Base-by-base conservation (phyloP, 2,113 vertebrate genomes). In the Microtus montanus region DNA sequence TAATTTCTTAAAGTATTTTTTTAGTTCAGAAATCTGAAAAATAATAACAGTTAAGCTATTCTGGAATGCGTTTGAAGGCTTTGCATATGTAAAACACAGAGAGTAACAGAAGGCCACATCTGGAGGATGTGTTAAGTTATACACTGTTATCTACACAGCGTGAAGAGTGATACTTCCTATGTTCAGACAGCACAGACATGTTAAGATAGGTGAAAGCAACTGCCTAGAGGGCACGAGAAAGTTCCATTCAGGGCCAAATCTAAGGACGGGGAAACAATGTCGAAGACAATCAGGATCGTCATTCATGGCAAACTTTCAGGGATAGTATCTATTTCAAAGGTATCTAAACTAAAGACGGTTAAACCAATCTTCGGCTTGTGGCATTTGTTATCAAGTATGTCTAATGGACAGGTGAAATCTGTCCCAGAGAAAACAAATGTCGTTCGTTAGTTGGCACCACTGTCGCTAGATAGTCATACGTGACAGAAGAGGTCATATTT, bases 41-140 rank as follows among this genome's bases (percentile, higher is more conserved):
- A 78, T 61, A 41, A 70, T 91, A 82, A 49, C 91, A 71, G n/a
- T 74, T 92, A 64, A 73, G 33, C 77, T 92, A 73, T 6, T 61
- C 92, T 83, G 44, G 28, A 33, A 91, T 91, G 3, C 30, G 70
- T 35, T 5, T 19, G 58, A 52, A 64, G 70, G 54, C 17, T 24
- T 91, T 92, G 52, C n/a, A 28, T 77, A 10, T 70, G 73, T 66
- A 38, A 92, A 88, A 83, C 30, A 85, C 70, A 94, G n/a, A 94
- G n/a, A 61, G 47, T 73, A 71, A 75, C 64, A 91, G 79, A 68
- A 91, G 95, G 38, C 5, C 14, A 38, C 33, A 35, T 89, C 30
- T 75, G 77, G 66, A 85, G 38, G 77, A 97, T 15, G 68, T 87
- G 89, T 52, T 92, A 92, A 96, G 64, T 96, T 90, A 94, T 93